Base-by-base conservation (phyloP, 1,140 invertebrate species). In the Drosophila ogumai region DNA sequence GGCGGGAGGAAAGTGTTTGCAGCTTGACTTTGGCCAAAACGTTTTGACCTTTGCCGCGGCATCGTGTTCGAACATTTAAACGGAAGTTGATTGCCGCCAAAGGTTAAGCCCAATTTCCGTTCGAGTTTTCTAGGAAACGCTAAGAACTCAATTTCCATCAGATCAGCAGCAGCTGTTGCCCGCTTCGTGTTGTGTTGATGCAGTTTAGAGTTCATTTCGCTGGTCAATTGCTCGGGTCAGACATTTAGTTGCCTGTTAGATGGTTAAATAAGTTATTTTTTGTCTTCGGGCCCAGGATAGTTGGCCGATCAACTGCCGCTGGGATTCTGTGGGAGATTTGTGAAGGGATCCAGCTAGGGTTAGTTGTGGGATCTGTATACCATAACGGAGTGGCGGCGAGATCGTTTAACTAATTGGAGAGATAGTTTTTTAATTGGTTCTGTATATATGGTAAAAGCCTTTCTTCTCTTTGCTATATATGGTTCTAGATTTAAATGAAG, bases 11-110 rank as follows among this genome's bases (percentile, higher is more conserved):
- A 82, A 82, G 82, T 86, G 79, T 88, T 86, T 76, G 66, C 60
- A 58, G 63, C 73, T 75, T 69, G 60, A 47, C 57, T 73, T 77
- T 65, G 69, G 66, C 68, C 74, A 79, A 90, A 90, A 85, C 81
- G 81, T 90, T 90, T 88, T 88, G 85, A 85, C 85, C 85, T 88
- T 90, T 90, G 75, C 56, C 71, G 77, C 64, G 68, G 77, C 81
- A 71, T 90, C 85, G 85, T 85, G 81, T 79, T 90, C 74, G 78
- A 87, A 84, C 85, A 90, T 90, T 90, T 90, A 90, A 90, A 90
- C 85, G 85, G 85, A 90, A 85, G 85, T 90, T 90, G 85, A 90
- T 85, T 90, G 85, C 85, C 81, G 77, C 74, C 81, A 90, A 79
- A 90, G 85, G 85, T 90, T 81, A 90, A 90, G 71, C 75, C 67